Base-by-base conservation (phyloP, 2,888 invertebrate species). In the Ichneumon xanthorius region DNA sequence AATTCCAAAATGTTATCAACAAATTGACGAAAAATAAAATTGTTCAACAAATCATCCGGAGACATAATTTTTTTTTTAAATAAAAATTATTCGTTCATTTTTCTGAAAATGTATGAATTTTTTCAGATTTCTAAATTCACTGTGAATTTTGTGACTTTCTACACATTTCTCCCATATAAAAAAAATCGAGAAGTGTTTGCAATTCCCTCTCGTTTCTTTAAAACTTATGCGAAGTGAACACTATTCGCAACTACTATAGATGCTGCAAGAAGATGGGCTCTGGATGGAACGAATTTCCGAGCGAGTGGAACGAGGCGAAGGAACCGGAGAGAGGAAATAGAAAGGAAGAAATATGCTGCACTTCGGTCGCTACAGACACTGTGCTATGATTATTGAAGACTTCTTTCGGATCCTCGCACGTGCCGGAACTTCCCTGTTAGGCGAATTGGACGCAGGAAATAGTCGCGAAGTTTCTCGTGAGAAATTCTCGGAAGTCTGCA, bases 401-500 rank as follows among this genome's bases (percentile, higher is more conserved):
- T 33, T 63, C 5, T 63, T 33, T 22, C 22, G 16, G 26, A 72
- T 22, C 61, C 19, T 37, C 58, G 67, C 65, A 67, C 48, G 45
- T 58, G 50, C 33, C 58, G 26, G 26, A 22, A 58, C 4, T 26
- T 22, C 45, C 3, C 48, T 33, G 37, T 61, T 67, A 48, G 26
- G 61, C 48, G 61, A 11, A 1, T 22, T 50, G 40, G 30, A 65
- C 61, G 73, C 48, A 68, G 61, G 61, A 78, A 67, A 78, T 68
- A 85, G 77, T 72, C 50, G 67, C 77, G 65, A 77, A 84, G 77
- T 73, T 73, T 84, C 84, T 70, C 72, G 68, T 73, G 84, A 81
- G 81, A 85, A 81, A 85, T 84, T 77, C 84, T 78, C 77, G 72
- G 78, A 70, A 78, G 84, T 78, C 84, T 63, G 77, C 55, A 63